These are phyloP conservation scores for Nebria brevicollis DNA, from an alignment of 2,888 invertebrate species.

Conservation along the genomic window DNA sequence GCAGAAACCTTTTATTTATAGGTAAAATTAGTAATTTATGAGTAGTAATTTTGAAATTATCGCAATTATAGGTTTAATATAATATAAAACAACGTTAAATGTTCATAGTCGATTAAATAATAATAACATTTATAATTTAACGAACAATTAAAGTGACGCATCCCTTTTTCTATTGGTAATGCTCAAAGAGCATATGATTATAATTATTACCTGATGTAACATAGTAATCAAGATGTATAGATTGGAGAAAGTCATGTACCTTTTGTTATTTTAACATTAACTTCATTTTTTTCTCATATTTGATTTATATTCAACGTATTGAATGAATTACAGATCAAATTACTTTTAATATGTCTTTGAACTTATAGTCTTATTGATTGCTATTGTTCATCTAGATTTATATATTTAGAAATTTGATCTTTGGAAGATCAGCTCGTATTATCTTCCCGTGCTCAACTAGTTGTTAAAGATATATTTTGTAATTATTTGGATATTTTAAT, in stretches of 20 bases:
- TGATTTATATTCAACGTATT: neutral
- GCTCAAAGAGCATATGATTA: neutral
- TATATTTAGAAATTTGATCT: neutral
- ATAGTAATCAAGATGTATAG: neutral
- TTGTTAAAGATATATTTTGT: no score
- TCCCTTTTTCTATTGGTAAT: neutral
- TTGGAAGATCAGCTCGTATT: neutral
- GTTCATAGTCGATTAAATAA: no score
- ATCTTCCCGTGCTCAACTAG: no score
- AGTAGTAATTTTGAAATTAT: no score
- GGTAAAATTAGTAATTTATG: no score
- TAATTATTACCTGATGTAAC: neutral
- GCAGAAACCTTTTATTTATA: no score
- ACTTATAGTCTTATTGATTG: neutral
- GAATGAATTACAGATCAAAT: neutral
- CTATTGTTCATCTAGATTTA: neutral
- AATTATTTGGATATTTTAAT: no score
- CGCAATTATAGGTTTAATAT: no score
- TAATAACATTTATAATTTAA: no score
- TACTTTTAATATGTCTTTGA: neutral
- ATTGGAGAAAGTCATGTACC: neutral
- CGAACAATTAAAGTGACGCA: no score
- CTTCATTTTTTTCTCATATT: neutral
- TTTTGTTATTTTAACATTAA: neutral
- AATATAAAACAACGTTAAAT: no score